Evolutionary conservation across 2,797 vertebrate genomes (phyloP), one percentile per base, ranked within the genome.

Genomic region (Lepilemur ruficaudatus): DNA sequence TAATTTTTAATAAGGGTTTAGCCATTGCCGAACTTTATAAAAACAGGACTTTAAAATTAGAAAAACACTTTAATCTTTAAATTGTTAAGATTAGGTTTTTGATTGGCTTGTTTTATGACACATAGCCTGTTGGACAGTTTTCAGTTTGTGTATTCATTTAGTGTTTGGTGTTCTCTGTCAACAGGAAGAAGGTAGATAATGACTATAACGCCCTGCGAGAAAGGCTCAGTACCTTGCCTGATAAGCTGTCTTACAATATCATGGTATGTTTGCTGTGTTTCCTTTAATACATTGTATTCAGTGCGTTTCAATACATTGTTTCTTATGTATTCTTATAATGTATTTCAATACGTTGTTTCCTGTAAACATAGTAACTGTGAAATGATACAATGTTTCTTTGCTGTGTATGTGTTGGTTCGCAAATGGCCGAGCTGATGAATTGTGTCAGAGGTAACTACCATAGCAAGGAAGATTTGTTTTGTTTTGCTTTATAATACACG

Each of bases 201-300:
- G 99, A 99, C 98, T 99, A 99, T 73, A 99, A 99, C 86, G 99
- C 99, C 85, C 99, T 99, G 95, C 98, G 98, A 43, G 99, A 99
- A 4, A 99, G 99, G 17, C 99, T 99, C 35, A 94, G 91, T 93
- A 99, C 99, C 0, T 98, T 99, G 95, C 99, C 99, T 1, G 99
- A 99, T 96, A 99, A 99, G 83, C 98, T 99, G 94, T 99, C 99
- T 43, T 99, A 99, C 41, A 99, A 99, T 97, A 97, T 99, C 98
- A 99, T 99, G 99, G 99, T 99, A 98, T 72, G 99, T 98, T 63
- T 0, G 0, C 13, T 57, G 38, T 83, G 28, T 63, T 82, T 92
- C 73, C 80, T 86, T 65, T 46, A 46, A 46, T 46, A 46, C 46
- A 46, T 46, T 46, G 46, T 46, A 46, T 46, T 46, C 12, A 46